Conservation (phyloP, 2,113 vertebrate species). For the Chauna torquata region DNA sequence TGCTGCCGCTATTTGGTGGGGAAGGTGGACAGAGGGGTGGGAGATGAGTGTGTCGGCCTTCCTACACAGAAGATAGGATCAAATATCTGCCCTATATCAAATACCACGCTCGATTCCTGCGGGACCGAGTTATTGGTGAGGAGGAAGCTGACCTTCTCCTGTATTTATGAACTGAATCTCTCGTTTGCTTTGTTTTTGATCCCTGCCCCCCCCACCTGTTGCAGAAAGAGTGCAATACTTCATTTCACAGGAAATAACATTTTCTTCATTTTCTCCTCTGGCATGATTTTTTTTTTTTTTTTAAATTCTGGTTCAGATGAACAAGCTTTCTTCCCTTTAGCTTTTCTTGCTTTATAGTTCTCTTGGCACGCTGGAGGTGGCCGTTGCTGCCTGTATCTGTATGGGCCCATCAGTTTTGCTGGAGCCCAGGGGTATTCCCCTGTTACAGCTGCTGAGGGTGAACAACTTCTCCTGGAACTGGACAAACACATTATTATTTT, state of each 20-base stretch:
- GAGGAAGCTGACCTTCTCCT: constrained; percentile 57
- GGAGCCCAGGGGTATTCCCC: neutral
- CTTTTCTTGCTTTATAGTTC: neutral
- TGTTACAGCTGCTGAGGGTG: neutral
- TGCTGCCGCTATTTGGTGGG: fast-evolving
- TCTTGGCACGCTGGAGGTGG: neutral
- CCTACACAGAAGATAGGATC: constrained; percentile 21
- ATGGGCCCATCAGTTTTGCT: neutral
- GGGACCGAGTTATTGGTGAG: constrained; percentile 18
- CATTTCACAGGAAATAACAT: neutral
- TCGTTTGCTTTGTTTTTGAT: neutral
- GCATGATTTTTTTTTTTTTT: neutral
- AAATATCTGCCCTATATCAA: constrained; percentile 38
- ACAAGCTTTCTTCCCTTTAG: neutral
- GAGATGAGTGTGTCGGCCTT: neutral
- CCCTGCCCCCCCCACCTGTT: fast-evolving
- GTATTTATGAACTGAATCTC: constrained; percentile 35
- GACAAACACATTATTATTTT: neutral
- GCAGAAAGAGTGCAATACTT: neutral
- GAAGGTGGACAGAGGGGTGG: neutral
- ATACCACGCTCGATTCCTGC: neutral
- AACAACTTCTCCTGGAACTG: neutral
- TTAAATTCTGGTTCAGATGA: neutral
- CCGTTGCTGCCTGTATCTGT: neutral
- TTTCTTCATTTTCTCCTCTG: constrained; percentile 10